These are phyloP conservation scores for Petroica traversi DNA, from an alignment of 2,113 vertebrate species.

Conservation along the genomic window DNA sequence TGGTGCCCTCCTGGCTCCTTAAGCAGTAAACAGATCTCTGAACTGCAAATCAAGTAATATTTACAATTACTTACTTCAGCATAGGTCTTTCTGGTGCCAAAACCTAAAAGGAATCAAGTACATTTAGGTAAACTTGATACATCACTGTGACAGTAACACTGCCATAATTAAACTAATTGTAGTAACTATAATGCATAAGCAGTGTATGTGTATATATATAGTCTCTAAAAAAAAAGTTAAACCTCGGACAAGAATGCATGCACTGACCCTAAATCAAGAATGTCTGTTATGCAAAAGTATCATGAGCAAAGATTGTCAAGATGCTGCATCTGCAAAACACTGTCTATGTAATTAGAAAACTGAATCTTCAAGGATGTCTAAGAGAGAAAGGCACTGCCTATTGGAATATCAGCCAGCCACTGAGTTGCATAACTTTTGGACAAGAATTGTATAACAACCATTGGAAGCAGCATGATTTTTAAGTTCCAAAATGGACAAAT, in stretches of 20 bases:
- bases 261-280: neutral
- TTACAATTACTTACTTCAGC: neutral
- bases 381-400: neutral
- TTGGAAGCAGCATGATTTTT: neutral
- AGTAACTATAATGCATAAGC: neutral
- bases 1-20: neutral
- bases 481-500: neutral
- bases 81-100: neutral
- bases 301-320: neutral
- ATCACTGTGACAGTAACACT: neutral
- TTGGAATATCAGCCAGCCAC: neutral
- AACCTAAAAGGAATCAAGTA: neutral
- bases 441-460: neutral
- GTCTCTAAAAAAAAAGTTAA: neutral
- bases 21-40: neutral
- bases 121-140: neutral
- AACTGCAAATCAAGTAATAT: neutral
- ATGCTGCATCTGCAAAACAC: neutral
- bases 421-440: neutral
- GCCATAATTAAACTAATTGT: neutral
- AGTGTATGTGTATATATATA: neutral
- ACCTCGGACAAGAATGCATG: neutral
- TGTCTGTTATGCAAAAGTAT: neutral
- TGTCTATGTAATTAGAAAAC: neutral
- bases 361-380: neutral